Percentiles rank a stretch among this genome's conserved stretches.
phyloP scores from a whole-genome alignment of 2,797 vertebrate species.

The Anguilla megastoma region DNA sequence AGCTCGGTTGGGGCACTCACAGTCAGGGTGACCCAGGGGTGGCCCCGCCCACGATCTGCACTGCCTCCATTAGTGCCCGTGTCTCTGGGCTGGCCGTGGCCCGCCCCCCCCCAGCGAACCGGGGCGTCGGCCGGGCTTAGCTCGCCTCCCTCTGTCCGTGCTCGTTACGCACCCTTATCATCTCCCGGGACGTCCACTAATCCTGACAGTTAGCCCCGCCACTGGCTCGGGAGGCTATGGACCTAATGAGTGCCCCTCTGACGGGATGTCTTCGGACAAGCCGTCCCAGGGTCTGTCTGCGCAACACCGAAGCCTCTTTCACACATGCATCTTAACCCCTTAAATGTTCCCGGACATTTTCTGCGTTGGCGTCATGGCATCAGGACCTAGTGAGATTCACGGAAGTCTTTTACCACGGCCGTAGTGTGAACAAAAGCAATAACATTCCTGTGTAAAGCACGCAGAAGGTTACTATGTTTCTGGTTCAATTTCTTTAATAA shows the following conservation, averaged over 20 bases:
- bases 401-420: too few species aligned
- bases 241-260: slow-evolving; percentile 77
- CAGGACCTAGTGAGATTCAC: too few species aligned
- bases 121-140: slow-evolving; percentile 60
- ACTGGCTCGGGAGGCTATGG: slow-evolving; percentile 76
- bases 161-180: slow-evolving; percentile 78
- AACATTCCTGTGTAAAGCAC: too few species aligned
- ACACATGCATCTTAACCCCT: too few species aligned
- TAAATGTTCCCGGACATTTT: too few species aligned
- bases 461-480: too few species aligned
- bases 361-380: too few species aligned
- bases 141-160: slow-evolving; percentile 60
- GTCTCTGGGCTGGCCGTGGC: slow-evolving; percentile 3
- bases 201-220: slow-evolving; percentile 71
- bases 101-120: slow-evolving; percentile 52
- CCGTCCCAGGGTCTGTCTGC: slow-evolving; percentile 65
- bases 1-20: neutral
- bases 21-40: neutral
- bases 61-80: neutral
- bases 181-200: slow-evolving; percentile 66
- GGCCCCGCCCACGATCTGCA: neutral
- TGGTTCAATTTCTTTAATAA: too few species aligned
- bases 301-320: slow-evolving; percentile 45
- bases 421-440: too few species aligned
- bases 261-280: slow-evolving; percentile 74